phyloP scores from a whole-genome alignment of 2,888 invertebrate species.

The Orchestes rusci region DNA sequence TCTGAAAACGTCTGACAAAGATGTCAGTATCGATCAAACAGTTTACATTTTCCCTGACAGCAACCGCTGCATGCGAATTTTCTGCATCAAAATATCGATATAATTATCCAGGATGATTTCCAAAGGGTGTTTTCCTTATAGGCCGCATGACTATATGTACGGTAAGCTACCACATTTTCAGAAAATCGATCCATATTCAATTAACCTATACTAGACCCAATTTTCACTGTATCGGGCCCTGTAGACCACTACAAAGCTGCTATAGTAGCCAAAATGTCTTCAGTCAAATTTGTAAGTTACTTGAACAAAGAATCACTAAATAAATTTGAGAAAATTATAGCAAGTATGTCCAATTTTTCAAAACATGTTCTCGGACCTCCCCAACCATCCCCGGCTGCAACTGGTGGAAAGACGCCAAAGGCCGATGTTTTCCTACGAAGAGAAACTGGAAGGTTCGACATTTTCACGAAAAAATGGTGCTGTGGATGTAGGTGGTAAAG shows the following conservation, averaged over 20 bases:
- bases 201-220: conserved; percentile 44
- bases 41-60: too few species aligned
- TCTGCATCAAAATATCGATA: too few species aligned
- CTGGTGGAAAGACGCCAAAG: conserved; percentile 40
- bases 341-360: conserved; percentile 50
- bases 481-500: conserved; percentile 32
- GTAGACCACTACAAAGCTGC: conserved; percentile 51
- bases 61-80: too few species aligned
- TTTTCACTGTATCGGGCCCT: conserved; percentile 51
- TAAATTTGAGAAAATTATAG: conserved; percentile 33
- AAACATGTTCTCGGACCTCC: conserved; percentile 54
- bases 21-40: too few species aligned
- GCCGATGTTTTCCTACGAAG: conserved; percentile 28
- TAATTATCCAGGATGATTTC: conserved; percentile 10
- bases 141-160: conserved; percentile 33
- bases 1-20: too few species aligned
- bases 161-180: conserved; percentile 24
- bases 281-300: conserved; percentile 49
- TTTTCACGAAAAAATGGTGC: too few species aligned
- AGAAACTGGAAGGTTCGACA: conserved; percentile 13
- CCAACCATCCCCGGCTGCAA: conserved; percentile 46
- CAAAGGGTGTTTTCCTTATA: conserved; percentile 27
- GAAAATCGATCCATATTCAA: conserved; percentile 8
- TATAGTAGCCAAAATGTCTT: conserved; percentile 49
- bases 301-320: background rate